Percentiles rank a stretch among this genome's conserved stretches.
Conservation (phyloP, 2,888 invertebrate genomes). For the Zygaena filipendulae region DNA sequence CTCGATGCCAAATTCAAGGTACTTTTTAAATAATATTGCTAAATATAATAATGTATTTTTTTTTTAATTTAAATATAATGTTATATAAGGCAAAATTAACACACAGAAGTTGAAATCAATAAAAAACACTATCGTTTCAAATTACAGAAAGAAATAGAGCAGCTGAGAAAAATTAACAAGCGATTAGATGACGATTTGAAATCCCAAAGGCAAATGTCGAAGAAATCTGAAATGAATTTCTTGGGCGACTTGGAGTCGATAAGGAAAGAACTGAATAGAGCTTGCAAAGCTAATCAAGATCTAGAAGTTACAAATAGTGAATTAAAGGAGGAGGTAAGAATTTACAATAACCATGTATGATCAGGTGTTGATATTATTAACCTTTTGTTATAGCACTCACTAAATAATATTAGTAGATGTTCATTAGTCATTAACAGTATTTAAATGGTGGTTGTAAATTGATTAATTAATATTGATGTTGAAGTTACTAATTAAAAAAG, state of each 20-base stretch:
- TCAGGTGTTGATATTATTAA: too few species aligned
- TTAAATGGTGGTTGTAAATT: too few species aligned
- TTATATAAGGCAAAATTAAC: too few species aligned
- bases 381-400: too few species aligned
- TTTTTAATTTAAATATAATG: too few species aligned
- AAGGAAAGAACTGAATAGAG: conserved; percentile 60
- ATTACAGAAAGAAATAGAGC: conserved; percentile 44
- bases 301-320: conserved; percentile 76
- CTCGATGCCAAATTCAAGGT: conserved; percentile 55
- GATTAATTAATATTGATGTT: too few species aligned
- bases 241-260: conserved; percentile 57
- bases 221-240: conserved; percentile 51
- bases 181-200: conserved; percentile 57
- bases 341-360: not conserved
- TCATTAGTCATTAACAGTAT: too few species aligned
- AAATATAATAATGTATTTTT: not conserved
- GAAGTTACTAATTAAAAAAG: too few species aligned
- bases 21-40: conserved; percentile 13
- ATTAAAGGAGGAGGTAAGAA: conserved; percentile 74
- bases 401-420: too few species aligned
- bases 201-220: conserved; percentile 48
- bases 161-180: conserved; percentile 43
- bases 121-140: too few species aligned
- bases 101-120: too few species aligned
- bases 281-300: conserved; percentile 69